phyloP scores from a whole-genome alignment of 2,797 vertebrate species.

The Poeciliopsis presidionis region DNA sequence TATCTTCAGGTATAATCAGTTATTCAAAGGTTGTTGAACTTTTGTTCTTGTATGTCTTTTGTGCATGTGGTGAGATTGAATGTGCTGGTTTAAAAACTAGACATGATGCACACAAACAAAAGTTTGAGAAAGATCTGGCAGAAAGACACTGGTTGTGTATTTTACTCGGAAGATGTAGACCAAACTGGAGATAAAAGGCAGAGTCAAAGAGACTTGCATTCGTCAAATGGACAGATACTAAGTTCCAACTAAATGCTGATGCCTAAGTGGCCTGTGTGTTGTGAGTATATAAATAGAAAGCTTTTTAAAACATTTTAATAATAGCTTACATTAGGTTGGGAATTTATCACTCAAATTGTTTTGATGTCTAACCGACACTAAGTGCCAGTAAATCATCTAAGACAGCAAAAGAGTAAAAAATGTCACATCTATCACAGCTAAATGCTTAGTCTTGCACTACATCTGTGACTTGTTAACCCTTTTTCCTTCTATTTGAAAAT shows the following conservation, averaged over 20 bases:
- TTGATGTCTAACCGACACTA: conserved; percentile 3
- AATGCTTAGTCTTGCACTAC: not conserved
- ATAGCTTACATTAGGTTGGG: not conserved
- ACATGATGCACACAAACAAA: not conserved
- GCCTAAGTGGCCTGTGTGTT: not conserved
- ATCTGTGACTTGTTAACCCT: not conserved
- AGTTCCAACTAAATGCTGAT: not conserved
- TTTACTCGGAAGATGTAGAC: conserved; percentile 10
- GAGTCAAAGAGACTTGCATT: not conserved
- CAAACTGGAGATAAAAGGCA: not conserved
- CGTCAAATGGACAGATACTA: not conserved
- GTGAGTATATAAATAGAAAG: not conserved
- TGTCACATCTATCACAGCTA: not conserved
- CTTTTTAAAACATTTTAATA: not conserved
- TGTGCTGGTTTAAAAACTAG: not conserved
- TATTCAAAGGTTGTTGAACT: not conserved
- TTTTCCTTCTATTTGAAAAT: not conserved
- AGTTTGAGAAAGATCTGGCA: not conserved
- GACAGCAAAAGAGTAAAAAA: not conserved
- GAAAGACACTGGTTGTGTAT: not conserved
- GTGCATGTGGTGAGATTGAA: not conserved
- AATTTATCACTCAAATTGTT: conserved; percentile 2
- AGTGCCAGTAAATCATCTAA: not conserved
- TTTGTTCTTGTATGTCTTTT: conserved; percentile 5
- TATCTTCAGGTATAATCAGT: conserved; percentile 7